Percentiles rank a stretch among this genome's conserved stretches.
These are phyloP conservation scores for Tanytarsus gracilentus DNA, from an alignment of 2,888 invertebrate species.

Conservation along the genomic window DNA sequence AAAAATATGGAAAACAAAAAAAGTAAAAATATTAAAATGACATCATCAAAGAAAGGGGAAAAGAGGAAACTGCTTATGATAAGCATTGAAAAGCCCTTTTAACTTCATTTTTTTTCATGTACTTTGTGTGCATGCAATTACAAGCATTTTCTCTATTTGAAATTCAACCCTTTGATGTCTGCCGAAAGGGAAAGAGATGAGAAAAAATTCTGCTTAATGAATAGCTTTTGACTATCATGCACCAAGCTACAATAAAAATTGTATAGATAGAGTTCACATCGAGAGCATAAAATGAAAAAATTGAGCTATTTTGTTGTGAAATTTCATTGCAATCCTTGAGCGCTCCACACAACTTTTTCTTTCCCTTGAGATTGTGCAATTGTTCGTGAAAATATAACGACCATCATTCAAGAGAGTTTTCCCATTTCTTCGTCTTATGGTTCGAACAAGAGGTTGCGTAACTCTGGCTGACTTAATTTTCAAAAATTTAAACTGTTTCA, in stretches of 20 bases:
- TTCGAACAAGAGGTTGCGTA: too few species aligned
- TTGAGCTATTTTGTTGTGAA: too few species aligned
- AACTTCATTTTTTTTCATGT: constrained; percentile 1
- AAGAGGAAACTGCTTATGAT: constrained; percentile 7
- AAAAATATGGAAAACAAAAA: not conserved
- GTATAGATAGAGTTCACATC: not conserved
- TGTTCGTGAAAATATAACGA: constrained; percentile 9
- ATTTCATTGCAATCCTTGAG: not conserved
- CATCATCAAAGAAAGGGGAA: constrained; percentile 15
- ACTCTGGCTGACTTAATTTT: too few species aligned
- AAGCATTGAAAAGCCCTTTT: constrained; percentile 15
- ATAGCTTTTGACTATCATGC: constrained; percentile 7
- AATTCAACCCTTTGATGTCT: constrained; percentile 10
- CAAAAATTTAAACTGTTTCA: not conserved
- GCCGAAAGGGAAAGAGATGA: not conserved
- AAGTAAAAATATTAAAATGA: constrained; percentile 1
- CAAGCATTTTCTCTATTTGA: not conserved
- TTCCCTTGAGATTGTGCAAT: constrained; percentile 7
- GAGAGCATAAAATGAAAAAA: not conserved
- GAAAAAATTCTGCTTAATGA: not conserved
- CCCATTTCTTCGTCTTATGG: too few species aligned
- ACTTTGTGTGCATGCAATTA: constrained; percentile 4
- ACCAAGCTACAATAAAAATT: not conserved
- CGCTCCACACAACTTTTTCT: not conserved
- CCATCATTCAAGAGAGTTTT: not conserved